Conservation (phyloP, 2,888 invertebrate genomes). For the Neuroscelio doddi region DNA sequence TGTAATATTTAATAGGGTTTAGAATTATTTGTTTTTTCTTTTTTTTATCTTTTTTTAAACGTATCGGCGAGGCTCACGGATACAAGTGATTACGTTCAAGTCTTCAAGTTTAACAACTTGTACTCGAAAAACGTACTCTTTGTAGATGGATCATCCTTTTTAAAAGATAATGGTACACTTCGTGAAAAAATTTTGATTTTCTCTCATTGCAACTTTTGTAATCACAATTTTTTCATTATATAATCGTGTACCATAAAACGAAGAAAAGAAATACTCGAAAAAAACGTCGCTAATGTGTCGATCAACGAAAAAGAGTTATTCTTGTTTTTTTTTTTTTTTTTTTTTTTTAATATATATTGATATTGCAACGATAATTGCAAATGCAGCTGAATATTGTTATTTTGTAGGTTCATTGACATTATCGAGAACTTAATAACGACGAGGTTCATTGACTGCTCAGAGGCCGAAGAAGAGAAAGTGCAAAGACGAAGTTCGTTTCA, state of each 20-base stretch:
- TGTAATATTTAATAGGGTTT: slow-evolving; percentile 56
- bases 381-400: no score
- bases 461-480: slow-evolving; percentile 16
- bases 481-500: slow-evolving; percentile 16
- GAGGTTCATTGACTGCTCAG: slow-evolving; percentile 19
- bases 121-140: slow-evolving; percentile 19
- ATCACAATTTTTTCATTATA: no score
- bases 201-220: no score
- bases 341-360: no score
- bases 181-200: no score
- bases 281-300: no score
- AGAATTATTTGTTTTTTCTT: slow-evolving; percentile 15
- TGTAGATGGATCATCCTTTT: slow-evolving; percentile 14
- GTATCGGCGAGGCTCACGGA: slow-evolving; percentile 20
- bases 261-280: slow-evolving; percentile 3
- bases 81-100: slow-evolving; percentile 33
- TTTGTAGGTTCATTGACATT: slow-evolving; percentile 9
- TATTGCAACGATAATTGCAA: no score
- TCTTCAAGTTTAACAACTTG: slow-evolving; percentile 16
- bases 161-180: background rate
- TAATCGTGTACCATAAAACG: no score
- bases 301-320: no score
- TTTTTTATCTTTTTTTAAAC: slow-evolving; percentile 18
- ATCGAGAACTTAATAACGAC: slow-evolving; percentile 2
- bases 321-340: no score